Evolutionary conservation across 2,797 vertebrate genomes (phyloP).

Genomic region (Margarornis squamiger): DNA sequence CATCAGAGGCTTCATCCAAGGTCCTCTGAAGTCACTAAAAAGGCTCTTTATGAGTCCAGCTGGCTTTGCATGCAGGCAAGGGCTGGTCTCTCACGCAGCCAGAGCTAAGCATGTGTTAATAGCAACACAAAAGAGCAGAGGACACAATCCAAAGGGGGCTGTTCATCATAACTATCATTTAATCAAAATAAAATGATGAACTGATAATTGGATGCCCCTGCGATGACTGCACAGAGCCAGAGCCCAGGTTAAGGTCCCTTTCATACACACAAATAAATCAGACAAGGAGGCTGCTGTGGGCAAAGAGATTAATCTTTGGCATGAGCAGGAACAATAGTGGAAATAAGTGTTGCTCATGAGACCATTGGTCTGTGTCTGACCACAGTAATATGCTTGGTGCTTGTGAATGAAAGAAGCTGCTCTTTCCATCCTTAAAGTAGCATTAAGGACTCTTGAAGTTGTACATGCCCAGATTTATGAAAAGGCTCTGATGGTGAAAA

Average conservation of each 20-base stretch:
- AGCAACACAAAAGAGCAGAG: background rate
- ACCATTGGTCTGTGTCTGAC: background rate
- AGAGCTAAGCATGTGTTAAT: background rate
- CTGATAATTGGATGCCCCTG: slow-evolving; percentile 21
- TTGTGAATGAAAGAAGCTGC: background rate
- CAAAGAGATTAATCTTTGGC: slow-evolving; percentile 20
- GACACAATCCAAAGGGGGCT: background rate
- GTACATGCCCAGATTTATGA: background rate
- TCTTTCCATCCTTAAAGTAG: background rate
- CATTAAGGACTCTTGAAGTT: background rate
- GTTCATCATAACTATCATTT: background rate
- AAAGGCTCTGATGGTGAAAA: background rate
- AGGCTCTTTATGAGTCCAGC: background rate
- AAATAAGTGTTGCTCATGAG: slow-evolving; percentile 14
- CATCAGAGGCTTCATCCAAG: background rate
- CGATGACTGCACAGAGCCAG: background rate
- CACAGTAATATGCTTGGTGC: background rate
- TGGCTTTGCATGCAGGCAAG: background rate
- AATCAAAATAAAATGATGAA: slow-evolving; percentile 4
- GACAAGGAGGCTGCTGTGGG: background rate
- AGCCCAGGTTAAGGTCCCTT: background rate
- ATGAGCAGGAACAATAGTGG: background rate
- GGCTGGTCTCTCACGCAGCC: background rate
- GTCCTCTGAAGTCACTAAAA: background rate
- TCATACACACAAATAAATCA: slow-evolving; percentile 21